A percentile compares a stretch with the other conserved stretches of the same genome.
Conservation (phyloP, 2,888 invertebrate genomes). For the Drosophila testacea region DNA sequence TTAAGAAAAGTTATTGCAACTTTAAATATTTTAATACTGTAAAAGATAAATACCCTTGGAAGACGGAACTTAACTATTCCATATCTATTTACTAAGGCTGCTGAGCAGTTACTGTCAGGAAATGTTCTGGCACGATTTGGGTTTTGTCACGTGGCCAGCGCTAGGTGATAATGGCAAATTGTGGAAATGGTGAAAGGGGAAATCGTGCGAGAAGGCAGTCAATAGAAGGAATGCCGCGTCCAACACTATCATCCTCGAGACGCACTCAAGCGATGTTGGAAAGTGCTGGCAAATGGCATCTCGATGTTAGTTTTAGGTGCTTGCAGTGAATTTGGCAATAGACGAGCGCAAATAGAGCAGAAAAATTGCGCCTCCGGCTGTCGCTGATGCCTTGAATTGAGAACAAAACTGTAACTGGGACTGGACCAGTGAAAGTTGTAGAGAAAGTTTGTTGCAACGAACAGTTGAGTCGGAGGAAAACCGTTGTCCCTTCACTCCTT, state of each 20-base stretch:
- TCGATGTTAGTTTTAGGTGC: slow-evolving; percentile 68
- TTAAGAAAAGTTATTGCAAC: too few relatives aligned
- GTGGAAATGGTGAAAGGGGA: slow-evolving; percentile 1
- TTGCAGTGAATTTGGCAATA: slow-evolving; percentile 73
- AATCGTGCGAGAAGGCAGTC: slow-evolving; percentile 20
- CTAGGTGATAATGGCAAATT: slow-evolving; percentile 46
- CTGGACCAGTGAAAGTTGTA: slow-evolving; percentile 62
- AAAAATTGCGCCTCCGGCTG: slow-evolving; percentile 70
- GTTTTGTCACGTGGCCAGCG: slow-evolving; percentile 62
- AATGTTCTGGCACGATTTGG: slow-evolving; percentile 9
- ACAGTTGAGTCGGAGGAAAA: background rate
- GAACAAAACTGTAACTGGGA: slow-evolving; percentile 18
- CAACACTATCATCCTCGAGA: slow-evolving; percentile 56
- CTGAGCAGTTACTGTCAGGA: background rate
- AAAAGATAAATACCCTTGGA: too few relatives aligned
- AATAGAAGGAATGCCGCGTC: slow-evolving; percentile 32
- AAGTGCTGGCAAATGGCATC: slow-evolving; percentile 68
- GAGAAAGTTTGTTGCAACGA: slow-evolving; percentile 61
- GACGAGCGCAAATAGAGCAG: slow-evolving; percentile 75
- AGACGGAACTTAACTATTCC: too few relatives aligned
- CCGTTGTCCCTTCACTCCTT: background rate
- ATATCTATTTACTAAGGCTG: background rate
- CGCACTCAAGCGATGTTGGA: slow-evolving; percentile 56
- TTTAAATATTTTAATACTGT: too few relatives aligned
- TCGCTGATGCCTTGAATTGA: slow-evolving; percentile 16